These are phyloP conservation scores for Accipiter virgatus DNA, from an alignment of 2,113 vertebrate genomes.

Conservation along the genomic window DNA sequence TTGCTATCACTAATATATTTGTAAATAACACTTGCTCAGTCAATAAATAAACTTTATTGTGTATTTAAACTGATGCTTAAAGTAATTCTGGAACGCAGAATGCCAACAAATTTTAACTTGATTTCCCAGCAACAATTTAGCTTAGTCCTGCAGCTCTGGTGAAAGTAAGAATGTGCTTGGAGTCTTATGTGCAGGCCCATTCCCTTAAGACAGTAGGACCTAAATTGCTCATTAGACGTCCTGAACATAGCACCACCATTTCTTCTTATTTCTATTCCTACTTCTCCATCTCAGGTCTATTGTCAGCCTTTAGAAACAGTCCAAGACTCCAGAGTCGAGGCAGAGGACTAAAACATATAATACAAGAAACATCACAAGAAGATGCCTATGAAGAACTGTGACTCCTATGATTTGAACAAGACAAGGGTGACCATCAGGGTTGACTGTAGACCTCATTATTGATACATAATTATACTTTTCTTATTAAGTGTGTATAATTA, in stretches of 20 bases:
- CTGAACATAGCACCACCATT: background rate
- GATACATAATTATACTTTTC: background rate
- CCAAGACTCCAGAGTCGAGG: background rate
- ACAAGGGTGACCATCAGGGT: background rate
- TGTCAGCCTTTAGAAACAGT: background rate
- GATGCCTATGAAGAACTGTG: background rate
- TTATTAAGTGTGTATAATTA: background rate
- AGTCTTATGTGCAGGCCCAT: background rate
- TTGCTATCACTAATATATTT: background rate
- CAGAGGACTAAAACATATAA: background rate
- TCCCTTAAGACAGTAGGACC: background rate
- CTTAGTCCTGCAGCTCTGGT: background rate
- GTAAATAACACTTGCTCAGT: background rate
- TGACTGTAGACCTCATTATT: background rate
- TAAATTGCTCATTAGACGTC: background rate
- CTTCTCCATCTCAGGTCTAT: background rate
- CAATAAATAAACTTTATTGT: constrained; percentile 23
- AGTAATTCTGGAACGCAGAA: background rate
- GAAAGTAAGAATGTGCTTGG: background rate
- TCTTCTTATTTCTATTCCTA: background rate
- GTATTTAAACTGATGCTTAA: constrained; percentile 22
- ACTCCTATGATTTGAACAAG: background rate
- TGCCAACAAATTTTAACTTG: background rate
- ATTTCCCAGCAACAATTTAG: background rate
- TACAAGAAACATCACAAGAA: background rate